Base-by-base conservation (phyloP, 2,113 vertebrate species). In the Phrynosoma blainvillii region DNA sequence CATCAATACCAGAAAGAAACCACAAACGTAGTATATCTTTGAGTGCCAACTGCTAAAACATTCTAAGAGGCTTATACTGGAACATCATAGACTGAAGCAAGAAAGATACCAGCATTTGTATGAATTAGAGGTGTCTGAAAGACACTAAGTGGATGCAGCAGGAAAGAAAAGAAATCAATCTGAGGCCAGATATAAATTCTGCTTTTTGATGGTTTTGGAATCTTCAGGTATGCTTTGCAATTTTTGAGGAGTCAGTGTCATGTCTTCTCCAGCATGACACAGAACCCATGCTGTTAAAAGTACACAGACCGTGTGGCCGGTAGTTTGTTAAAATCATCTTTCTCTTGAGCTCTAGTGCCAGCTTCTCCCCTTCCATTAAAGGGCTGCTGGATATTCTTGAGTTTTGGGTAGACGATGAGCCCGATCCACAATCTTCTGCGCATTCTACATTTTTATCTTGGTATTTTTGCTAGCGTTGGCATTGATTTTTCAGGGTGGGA, bases 51-150 rank as follows among this genome's bases (percentile, higher is more conserved):
- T 90, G 25, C 16, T 3, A 18, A 18, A 36, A n/a, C 52, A 2
- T 88, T 90, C 85, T 23, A 79, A 85, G 25, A 73, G 23, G 2
- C 54, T 91, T 90, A 27, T 87, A 23, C 10, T 87, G 68, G 36
- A 87, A 21, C 73, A 82, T 8, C 54, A 13, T 47, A 83, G n/a
- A 18, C 23, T 75, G 18, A 42, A 90, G 27, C 14, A 87, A 52
- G 0, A 47, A 32, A 66, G 25, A 73, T 73, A 81, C 18, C 62
- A 30, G 5, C 32, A 66, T 47, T 7, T 75, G 32, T 52, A 56
- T 74, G 70, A 68, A 47, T 77, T 66, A 47, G 62, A 84, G 20
- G 21, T 73, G 7, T 56, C 89, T 87, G 79, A 86, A 89, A 23
- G 86, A 52, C 7, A 5, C 62, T 59, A 89, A 89, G 71, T 4